phyloP scores from a whole-genome alignment of 2,888 invertebrate genomes.

The Cephalotes varians region DNA sequence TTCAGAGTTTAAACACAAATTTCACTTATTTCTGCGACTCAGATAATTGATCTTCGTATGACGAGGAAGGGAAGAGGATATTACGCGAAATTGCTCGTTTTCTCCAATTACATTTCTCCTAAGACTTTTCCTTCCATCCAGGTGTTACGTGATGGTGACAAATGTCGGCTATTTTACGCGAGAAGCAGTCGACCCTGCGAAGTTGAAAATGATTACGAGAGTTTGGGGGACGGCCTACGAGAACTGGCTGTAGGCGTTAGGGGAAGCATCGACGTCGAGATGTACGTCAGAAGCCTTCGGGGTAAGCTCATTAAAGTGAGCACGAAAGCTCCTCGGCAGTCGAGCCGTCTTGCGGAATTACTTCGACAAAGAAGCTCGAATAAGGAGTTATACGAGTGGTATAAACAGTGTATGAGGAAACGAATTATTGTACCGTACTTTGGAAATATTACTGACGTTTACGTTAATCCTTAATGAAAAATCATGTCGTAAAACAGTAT shows the following conservation, averaged over 20 bases:
- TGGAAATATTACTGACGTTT: conserved; percentile 67
- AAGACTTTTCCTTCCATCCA: conserved; percentile 13
- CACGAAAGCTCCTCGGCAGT: conserved; percentile 39
- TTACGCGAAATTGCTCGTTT: conserved; percentile 11
- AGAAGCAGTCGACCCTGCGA: conserved; percentile 14
- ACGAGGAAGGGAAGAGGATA: background rate
- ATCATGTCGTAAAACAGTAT: conserved; percentile 57
- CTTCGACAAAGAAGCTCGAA: conserved; percentile 50
- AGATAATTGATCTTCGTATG: background rate
- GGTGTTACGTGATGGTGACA: conserved; percentile 44
- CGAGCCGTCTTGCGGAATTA: conserved; percentile 51
- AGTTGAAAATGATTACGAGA: conserved; percentile 28
- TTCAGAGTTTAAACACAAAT: conserved; percentile 1
- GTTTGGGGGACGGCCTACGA: conserved; percentile 47
- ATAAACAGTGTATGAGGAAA: conserved; percentile 74
- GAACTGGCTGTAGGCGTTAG: conserved; percentile 68
- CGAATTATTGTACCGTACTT: conserved; percentile 75
- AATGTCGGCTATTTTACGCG: conserved; percentile 29
- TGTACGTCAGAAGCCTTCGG: conserved; percentile 62
- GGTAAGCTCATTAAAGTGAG: conserved; percentile 37
- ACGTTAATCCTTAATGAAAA: conserved; percentile 72
- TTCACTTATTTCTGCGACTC: background rate
- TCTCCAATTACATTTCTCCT: conserved; percentile 23
- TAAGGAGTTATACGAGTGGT: conserved; percentile 71
- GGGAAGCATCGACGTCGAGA: conserved; percentile 63